These are phyloP conservation scores for Leuctra nigra DNA, from an alignment of 2,888 invertebrate species.

Conservation along the genomic window DNA sequence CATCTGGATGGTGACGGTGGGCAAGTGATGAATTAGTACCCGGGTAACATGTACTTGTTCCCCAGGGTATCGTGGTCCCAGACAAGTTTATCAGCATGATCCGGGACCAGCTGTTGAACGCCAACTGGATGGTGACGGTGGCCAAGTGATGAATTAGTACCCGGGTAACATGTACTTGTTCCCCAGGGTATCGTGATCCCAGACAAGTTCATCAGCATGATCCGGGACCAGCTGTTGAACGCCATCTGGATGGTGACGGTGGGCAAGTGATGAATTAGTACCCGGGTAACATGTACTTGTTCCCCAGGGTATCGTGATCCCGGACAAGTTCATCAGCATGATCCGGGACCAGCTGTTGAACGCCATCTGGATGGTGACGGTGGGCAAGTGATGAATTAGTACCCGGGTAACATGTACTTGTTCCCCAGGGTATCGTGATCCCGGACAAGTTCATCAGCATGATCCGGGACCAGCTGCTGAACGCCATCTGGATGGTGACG, in stretches of 20 bases:
- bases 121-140: neutral
- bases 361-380: neutral
- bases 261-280: slow-evolving; percentile 6
- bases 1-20: neutral
- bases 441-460: slow-evolving; percentile 6
- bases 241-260: neutral
- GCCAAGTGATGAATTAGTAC: slow-evolving; percentile 7
- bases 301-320: slow-evolving; percentile 13
- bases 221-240: slow-evolving; percentile 1
- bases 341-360: slow-evolving; percentile 1
- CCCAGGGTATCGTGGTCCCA: slow-evolving; percentile 12
- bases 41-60: too few relatives aligned
- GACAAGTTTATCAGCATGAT: slow-evolving; percentile 10
- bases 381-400: slow-evolving; percentile 6
- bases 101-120: slow-evolving; percentile 1
- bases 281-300: too few relatives aligned
- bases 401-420: too few relatives aligned
- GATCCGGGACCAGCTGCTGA: slow-evolving; percentile 3
- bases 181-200: slow-evolving; percentile 15
- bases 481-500: neutral
- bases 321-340: slow-evolving; percentile 6
- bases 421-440: slow-evolving; percentile 12
- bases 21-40: too few relatives aligned
- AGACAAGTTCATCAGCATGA: slow-evolving; percentile 9
- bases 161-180: too few relatives aligned